Percentiles rank a stretch among this genome's conserved stretches.
Evolutionary conservation across 2,113 vertebrate species (phyloP).

Genomic region (Crotalus tigris): DNA sequence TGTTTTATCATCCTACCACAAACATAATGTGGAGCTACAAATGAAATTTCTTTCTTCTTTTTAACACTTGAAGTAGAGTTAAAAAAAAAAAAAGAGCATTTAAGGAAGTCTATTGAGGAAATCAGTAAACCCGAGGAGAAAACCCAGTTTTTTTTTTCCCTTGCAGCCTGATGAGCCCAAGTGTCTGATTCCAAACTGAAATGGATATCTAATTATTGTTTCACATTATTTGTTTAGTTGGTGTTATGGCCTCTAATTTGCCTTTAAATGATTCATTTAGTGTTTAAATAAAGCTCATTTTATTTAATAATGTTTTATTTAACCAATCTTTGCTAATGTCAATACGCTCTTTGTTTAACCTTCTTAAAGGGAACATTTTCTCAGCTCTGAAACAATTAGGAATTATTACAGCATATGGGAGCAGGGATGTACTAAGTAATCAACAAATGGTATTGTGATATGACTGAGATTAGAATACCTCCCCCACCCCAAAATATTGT

Average conservation of each 20-base stretch:
- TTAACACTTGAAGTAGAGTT: slow-evolving; percentile 23
- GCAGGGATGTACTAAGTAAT: slow-evolving; percentile 64
- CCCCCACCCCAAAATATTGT: slow-evolving; percentile 40
- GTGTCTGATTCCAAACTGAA: slow-evolving; percentile 68
- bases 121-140: slow-evolving; percentile 58
- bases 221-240: slow-evolving; percentile 76
- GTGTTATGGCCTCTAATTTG: slow-evolving; percentile 85
- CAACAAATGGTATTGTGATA: slow-evolving; percentile 58
- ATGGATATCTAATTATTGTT: slow-evolving; percentile 76
- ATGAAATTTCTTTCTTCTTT: slow-evolving; percentile 12
- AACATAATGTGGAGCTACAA: slow-evolving; percentile 50
- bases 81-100: slow-evolving; percentile 38
- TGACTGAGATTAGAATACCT: slow-evolving; percentile 55
- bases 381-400: slow-evolving; percentile 72
- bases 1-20: slow-evolving; percentile 51
- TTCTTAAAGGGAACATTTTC: slow-evolving; percentile 80
- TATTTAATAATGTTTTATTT: slow-evolving; percentile 86
- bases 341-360: slow-evolving; percentile 86
- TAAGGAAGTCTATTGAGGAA: slow-evolving; percentile 55
- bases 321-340: slow-evolving; percentile 85
- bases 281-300: slow-evolving; percentile 87
- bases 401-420: slow-evolving; percentile 65
- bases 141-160: not conserved
- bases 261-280: slow-evolving; percentile 85
- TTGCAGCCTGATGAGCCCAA: slow-evolving; percentile 55